Conservation (phyloP, 2,888 invertebrate genomes). For the Cryptops parisi region DNA sequence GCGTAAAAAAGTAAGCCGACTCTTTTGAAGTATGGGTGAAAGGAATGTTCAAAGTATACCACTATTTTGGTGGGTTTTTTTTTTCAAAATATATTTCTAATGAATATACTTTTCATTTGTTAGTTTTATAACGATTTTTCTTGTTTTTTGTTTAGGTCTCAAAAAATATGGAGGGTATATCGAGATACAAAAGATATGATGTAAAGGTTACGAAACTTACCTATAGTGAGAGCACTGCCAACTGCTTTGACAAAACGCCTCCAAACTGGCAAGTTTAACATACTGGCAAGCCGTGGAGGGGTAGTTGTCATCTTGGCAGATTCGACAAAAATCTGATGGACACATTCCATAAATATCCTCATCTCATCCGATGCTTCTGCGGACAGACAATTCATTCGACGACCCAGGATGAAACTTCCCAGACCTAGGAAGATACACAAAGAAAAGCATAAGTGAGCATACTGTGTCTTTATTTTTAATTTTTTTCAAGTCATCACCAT, state of each 20-base stretch:
- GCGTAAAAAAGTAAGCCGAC: too few species aligned
- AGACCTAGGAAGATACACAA: conserved; percentile 21
- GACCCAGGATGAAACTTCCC: conserved; percentile 23
- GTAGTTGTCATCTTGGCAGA: conserved; percentile 53
- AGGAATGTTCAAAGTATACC: too few species aligned
- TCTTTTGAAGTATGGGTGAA: too few species aligned
- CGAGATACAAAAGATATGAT: too few species aligned
- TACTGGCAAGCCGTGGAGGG: conserved; percentile 49
- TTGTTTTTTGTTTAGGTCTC: too few species aligned
- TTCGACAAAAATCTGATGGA: conserved; percentile 57
- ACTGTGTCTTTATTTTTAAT: conserved; percentile 1
- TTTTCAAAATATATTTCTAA: too few species aligned
- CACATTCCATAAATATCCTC: conserved; percentile 32
- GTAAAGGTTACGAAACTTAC: too few species aligned
- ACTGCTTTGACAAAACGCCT: conserved; percentile 53
- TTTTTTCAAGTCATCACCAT: background rate
- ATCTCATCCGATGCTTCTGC: conserved; percentile 6
- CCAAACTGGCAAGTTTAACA: conserved; percentile 52
- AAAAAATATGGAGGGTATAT: too few species aligned
- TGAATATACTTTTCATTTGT: too few species aligned
- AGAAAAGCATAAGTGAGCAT: conserved; percentile 1
- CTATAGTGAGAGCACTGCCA: conserved; percentile 44
- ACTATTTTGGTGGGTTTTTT: too few species aligned
- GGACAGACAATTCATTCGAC: conserved; percentile 22
- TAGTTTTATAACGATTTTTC: too few species aligned